Conservation (phyloP, 2,113 vertebrate species). For the Gymnobelideus leadbeateri region DNA sequence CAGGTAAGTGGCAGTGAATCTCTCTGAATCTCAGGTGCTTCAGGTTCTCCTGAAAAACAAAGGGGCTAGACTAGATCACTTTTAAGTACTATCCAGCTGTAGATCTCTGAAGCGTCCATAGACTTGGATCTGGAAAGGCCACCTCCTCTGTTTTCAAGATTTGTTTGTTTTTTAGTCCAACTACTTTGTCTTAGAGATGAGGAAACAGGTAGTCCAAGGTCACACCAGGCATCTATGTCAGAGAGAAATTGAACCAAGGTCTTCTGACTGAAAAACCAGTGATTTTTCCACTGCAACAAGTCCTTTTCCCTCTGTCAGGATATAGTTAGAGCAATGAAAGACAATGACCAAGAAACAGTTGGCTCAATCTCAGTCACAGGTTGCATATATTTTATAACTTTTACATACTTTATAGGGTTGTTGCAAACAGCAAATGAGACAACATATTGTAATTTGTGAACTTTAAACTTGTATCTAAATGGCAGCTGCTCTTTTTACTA, state of each 20-base stretch:
- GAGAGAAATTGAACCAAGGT: not conserved
- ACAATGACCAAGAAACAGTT: not conserved
- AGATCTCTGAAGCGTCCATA: not conserved
- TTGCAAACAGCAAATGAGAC: not conserved
- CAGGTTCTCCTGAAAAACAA: not conserved
- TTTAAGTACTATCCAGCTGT: not conserved
- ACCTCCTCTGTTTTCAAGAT: not conserved
- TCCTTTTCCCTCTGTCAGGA: not conserved
- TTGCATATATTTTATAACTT: not conserved
- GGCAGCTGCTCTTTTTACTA: not conserved
- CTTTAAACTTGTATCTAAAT: not conserved
- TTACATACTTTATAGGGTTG: not conserved
- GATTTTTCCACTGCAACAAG: not conserved
- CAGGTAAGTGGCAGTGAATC: not conserved
- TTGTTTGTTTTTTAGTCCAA: not conserved
- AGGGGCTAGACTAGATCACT: not conserved
- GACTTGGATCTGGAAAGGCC: not conserved
- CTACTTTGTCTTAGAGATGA: not conserved
- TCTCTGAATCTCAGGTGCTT: not conserved
- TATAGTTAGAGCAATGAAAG: not conserved
- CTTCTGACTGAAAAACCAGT: not conserved
- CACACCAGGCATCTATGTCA: not conserved
- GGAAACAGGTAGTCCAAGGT: not conserved
- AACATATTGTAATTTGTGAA: not conserved
- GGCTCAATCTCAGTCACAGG: rapidly evolving